Evolutionary conservation across 2,888 invertebrate species (phyloP).

Genomic region (Hyposoter dolosus): DNA sequence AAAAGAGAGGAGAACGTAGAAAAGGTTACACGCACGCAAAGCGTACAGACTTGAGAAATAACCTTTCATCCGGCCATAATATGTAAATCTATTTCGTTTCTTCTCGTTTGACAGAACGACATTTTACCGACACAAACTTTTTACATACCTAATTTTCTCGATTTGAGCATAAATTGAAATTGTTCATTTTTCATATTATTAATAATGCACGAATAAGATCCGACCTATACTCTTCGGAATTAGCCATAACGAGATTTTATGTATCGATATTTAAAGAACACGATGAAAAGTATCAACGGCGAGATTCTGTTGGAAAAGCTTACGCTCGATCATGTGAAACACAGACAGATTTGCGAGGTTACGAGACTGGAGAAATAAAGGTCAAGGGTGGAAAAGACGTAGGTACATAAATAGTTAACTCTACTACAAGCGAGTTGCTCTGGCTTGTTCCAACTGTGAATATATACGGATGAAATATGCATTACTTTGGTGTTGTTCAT

Average conservation of each 20-base stretch:
- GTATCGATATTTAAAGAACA: not conserved
- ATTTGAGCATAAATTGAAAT: not conserved
- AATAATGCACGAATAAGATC: not conserved
- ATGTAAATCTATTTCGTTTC: not conserved
- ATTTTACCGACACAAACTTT: not conserved
- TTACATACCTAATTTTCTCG: not conserved
- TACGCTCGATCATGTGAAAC: not conserved
- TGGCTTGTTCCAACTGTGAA: slow-evolving; percentile 62
- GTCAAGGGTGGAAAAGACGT: slow-evolving; percentile 1
- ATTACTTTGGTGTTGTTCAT: slow-evolving; percentile 78
- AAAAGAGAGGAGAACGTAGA: not conserved
- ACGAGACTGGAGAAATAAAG: not conserved
- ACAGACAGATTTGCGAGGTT: not conserved
- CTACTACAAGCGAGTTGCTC: slow-evolving; percentile 64
- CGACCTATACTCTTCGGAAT: not conserved
- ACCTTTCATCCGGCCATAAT: not conserved
- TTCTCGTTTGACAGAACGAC: not conserved
- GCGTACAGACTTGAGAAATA: not conserved
- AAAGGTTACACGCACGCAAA: not conserved
- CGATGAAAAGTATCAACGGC: not conserved
- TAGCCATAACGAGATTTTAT: not conserved
- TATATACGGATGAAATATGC: slow-evolving; percentile 78
- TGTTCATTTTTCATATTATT: not conserved
- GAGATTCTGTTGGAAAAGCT: not conserved
- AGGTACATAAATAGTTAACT: slow-evolving; percentile 11